Evolutionary conservation across 1,140 invertebrate species (phyloP).

Genomic region (Orchesella cincta): DNA sequence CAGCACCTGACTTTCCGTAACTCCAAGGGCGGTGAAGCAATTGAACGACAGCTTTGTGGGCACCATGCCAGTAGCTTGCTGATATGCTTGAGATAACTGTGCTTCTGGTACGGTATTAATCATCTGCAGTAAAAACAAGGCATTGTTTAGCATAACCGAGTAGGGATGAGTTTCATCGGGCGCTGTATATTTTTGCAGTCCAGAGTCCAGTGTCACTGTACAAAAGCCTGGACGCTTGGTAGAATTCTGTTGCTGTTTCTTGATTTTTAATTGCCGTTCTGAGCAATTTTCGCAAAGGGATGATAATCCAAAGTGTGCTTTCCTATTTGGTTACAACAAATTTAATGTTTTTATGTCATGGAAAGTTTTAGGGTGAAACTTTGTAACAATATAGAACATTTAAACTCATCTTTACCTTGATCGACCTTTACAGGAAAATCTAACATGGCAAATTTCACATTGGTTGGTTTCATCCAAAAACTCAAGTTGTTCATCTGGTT

Average conservation of each 20-base stretch:
- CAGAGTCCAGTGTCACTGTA: conserved; percentile 49
- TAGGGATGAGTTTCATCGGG: conserved; percentile 66
- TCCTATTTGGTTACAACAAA: conserved; percentile 33
- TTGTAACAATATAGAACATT: neutral
- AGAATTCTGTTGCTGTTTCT: conserved; percentile 50
- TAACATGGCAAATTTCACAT: conserved; percentile 48
- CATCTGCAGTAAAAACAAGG: conserved; percentile 88
- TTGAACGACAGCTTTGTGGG: conserved; percentile 38
- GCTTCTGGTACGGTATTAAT: conserved; percentile 64
- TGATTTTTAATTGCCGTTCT: conserved; percentile 48
- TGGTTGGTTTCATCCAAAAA: conserved; percentile 46
- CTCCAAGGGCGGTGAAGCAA: conserved; percentile 43
- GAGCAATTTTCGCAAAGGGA: conserved; percentile 47
- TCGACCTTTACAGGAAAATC: conserved; percentile 42
- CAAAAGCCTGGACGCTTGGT: neutral
- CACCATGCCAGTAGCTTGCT: conserved; percentile 23
- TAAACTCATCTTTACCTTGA: conserved; percentile 39
- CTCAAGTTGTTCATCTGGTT: conserved; percentile 42
- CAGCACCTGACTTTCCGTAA: conserved; percentile 38
- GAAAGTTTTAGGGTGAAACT: neutral
- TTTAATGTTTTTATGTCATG: neutral
- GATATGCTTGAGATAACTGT: conserved; percentile 31
- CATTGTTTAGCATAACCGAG: conserved; percentile 85
- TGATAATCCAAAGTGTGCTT: conserved; percentile 47
- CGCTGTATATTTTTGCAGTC: conserved; percentile 48